phyloP scores from a whole-genome alignment of 2,113 vertebrate genomes.

The Eubucco bourcierii region DNA sequence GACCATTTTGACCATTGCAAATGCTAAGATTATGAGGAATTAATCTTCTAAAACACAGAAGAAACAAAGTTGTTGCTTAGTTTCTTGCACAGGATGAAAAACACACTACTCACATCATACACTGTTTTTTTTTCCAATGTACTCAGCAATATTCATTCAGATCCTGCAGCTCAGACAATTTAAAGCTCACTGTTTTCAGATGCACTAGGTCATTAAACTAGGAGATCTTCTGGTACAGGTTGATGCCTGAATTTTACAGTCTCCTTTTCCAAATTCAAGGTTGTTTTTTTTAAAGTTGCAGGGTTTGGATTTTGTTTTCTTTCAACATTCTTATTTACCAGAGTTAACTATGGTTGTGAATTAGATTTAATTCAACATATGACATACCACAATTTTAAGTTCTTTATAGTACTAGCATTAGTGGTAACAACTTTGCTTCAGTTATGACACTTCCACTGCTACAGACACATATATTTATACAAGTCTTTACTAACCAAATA shows the following conservation, averaged over 20 bases:
- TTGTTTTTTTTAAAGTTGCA: no score
- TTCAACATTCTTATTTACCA: not conserved
- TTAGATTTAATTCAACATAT: not conserved
- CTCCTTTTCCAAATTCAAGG: not conserved
- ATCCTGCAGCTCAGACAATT: not conserved
- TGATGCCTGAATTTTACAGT: not conserved
- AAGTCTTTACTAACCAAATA: not conserved
- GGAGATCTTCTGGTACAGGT: not conserved
- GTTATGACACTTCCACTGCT: not conserved
- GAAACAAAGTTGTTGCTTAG: rapidly evolving
- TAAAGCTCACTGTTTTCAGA: not conserved
- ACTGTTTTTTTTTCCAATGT: not conserved
- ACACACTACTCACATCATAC: rapidly evolving
- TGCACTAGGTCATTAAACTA: not conserved
- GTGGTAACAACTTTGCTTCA: not conserved
- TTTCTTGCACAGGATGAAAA: not conserved
- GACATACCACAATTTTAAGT: not conserved
- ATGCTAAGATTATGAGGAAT: not conserved
- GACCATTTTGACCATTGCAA: not conserved
- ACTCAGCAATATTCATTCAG: not conserved
- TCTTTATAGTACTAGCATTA: not conserved
- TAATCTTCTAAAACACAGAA: not conserved
- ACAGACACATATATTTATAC: not conserved
- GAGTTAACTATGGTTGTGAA: not conserved
- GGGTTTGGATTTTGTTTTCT: not conserved